Evolutionary conservation across 2,113 vertebrate genomes (phyloP).

Genomic region (Actenoides lindsayi): DNA sequence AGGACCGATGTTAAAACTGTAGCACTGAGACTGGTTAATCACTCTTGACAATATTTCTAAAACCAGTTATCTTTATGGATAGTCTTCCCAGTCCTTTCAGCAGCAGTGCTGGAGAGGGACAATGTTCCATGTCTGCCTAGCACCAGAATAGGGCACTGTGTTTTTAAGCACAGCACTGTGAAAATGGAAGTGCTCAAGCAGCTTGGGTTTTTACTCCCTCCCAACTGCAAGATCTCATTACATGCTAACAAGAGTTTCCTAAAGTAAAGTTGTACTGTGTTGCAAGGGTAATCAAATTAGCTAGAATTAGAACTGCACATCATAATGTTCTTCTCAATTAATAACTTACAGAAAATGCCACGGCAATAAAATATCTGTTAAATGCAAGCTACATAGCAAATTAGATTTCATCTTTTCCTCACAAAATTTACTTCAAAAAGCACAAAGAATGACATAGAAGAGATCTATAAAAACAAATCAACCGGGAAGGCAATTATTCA

Average conservation of each 20-base stretch:
- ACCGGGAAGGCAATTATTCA: constrained; percentile 65
- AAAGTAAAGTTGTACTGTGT: constrained; percentile 28
- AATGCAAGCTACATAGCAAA: constrained; percentile 54
- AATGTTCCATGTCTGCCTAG: background rate
- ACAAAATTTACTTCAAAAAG: constrained; percentile 44
- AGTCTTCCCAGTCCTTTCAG: background rate
- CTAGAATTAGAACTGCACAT: constrained; percentile 47
- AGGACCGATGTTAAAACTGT: background rate
- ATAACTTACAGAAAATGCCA: constrained; percentile 55
- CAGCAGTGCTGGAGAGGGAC: background rate
- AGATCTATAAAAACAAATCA: constrained; percentile 71
- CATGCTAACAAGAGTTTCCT: constrained; percentile 25
- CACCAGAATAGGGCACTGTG: background rate
- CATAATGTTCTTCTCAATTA: constrained; percentile 59
- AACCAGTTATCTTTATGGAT: background rate
- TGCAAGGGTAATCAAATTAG: constrained; percentile 65
- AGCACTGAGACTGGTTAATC: background rate
- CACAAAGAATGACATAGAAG: constrained; percentile 27
- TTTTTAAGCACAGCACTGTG: background rate
- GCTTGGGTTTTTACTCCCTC: background rate
- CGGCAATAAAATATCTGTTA: constrained; percentile 57
- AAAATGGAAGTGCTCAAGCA: background rate
- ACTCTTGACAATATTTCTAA: background rate
- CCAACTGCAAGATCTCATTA: constrained; percentile 1
- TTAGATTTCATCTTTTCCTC: constrained; percentile 52